Base-by-base conservation (phyloP, 2,888 invertebrate genomes). In the Ichneumoninae sp. region DNA sequence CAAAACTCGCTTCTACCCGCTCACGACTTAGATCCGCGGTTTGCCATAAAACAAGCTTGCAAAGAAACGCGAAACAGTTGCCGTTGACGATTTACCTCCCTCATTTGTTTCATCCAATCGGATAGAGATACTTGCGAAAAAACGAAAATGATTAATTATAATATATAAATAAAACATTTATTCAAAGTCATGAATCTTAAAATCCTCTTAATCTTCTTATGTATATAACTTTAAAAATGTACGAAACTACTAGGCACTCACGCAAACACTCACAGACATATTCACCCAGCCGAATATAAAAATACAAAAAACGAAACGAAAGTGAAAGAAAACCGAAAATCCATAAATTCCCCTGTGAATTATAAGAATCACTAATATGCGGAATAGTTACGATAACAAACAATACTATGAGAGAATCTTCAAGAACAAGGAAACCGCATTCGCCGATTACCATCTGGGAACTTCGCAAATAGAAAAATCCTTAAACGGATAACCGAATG, bases 31-130 rank as follows among this genome's bases (percentile, higher is more conserved):
- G 66, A 30, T 70, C 57, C 16, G 22, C 47, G 16, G 10, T 5
- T 44, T 30, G 22, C 19, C 36, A 75, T 30, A 81, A 89, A 90
- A 90, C 83, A 88, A 50, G 87, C 85, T 85, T 86, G 81, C 88
- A 86, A 60, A 88, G 87, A 86, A 87, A 91, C 90, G 71, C 36
- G 22, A 87, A 89, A 91, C 87, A 91, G 85, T 68, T 82, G 86
- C 57, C 74, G 66, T 40, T 54, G 16, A 19, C 47, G 36, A 30
- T 66, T 65, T 26, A 2, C 0, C 40, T 5, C 22, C 16, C 40
- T 76, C 82, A 36, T 73, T 76, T 82, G 69, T 85, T 57, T 75
- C 33, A 6, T 22, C 22, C 57, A 44, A 65, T 33, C 16, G 10
- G 50, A n/a, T 22, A 57, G 40, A 69, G 10, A 47, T 4, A 0